Base-by-base conservation (phyloP, 2,888 invertebrate genomes). In the Siphlonurus alternatus region DNA sequence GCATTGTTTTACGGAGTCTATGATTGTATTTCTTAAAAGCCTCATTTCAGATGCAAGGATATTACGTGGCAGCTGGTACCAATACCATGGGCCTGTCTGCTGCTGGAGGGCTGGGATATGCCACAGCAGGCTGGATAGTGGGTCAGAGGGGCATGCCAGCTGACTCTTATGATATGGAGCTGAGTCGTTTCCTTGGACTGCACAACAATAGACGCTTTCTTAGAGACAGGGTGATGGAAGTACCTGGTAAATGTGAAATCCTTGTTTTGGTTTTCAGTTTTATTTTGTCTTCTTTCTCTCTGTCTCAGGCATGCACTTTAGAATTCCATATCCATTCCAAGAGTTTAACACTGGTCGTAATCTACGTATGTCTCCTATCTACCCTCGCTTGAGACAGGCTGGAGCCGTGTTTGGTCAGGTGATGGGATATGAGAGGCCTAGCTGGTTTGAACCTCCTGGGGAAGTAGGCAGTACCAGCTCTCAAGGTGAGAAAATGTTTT, bases 371-470 rank as follows among this genome's bases (percentile, higher is more conserved):
- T 96, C 96, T 0, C 96, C 97, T 0, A 90, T 98, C 67, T 96
- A 94, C 78, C 92, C 95, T 0, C 88, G 92, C 66, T 77, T 97
- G 19, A 83, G 89, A 68, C 91, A 91, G 73, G 89, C 88, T 10
- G 96, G 96, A 0, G 98, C 94, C 0, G 89, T 94, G 3, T 98
- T 98, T 74, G 93, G 94, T 0, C 96, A 97, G 75, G 91, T 93
- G 25, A 97, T 97, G 94, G 97, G 97, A 0, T 98, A 97, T 74
- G 98, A 98, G 75, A 79, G 97, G 67, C 95, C 97, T 0, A 84
- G 89, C 51, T 97, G 91, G 85, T 98, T 96, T 73, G 87, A 91
- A 70, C 7, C 56, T 20, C 76, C 77, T 24, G 74, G 77, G 18
- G 76, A 77, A 63, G 61, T 54, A 53, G 76, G 76, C 64, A 71